Base-by-base conservation (phyloP, 2,888 invertebrate species). In the Nomada fucata region DNA sequence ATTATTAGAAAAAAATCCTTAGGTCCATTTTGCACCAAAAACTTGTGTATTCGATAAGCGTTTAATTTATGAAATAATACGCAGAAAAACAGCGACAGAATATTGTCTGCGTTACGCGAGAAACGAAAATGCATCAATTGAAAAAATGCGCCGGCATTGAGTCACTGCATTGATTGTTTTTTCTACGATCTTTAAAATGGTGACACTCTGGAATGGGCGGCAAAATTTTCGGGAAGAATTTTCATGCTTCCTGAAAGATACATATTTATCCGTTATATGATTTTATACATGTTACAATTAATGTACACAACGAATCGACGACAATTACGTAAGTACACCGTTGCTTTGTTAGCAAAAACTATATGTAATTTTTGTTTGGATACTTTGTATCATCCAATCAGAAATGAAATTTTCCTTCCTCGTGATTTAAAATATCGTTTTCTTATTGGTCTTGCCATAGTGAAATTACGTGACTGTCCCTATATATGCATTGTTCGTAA, bases 1-100 rank as follows among this genome's bases (percentile, higher is more conserved):
- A 83, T 83, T 83, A 69, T 18, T 52, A 67, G 72, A 83, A 79
- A 84, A 83, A 84, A 83, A 84, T 83, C 67, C 71, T 71, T 71
- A 68, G 9, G 78, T 68, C 60, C 15, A 71, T 76, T 20, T 74
- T 77, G 65, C 73, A 67, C 57, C 11, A 50, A 13, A 42, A 53
- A 52, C n/a, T 64, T 7, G 0, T 10, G 2, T 20, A 15, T 42
- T 5, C 20, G 0, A 15, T 11, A 18, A 10, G 23, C 64, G 13
- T 18, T 63, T 68, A 29, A 42, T 29, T 20, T 11, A 53, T 11
- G 2, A 13, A 53, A 26, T 36, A 65, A 36, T 5, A 0, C 11
- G 18, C 0, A 9, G 13, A 20, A 36, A 42, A 71, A 13, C 5
- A 42, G 2, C 9, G 7, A n/a, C 13, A 3, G n/a, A 42, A 26